phyloP scores from a whole-genome alignment of 1,140 invertebrate species.

The Neelides sp. region DNA sequence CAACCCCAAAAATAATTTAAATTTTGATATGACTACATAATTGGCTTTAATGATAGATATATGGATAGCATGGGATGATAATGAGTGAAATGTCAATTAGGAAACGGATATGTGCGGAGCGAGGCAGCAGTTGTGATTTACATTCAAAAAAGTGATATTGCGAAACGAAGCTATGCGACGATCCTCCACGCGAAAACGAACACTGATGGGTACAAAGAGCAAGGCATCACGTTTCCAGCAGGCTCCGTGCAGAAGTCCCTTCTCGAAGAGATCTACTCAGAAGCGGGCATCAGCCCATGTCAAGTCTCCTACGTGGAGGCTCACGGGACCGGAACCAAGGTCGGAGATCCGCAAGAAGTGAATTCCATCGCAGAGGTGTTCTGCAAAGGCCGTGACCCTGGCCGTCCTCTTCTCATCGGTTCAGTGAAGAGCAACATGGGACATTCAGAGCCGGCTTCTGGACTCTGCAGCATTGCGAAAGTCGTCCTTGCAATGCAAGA shows the following conservation, averaged over 20 bases:
- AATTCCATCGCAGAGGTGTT: conserved; percentile 86
- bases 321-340: conserved; percentile 46
- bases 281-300: conserved; percentile 35
- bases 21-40: too few relatives aligned
- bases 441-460: conserved; percentile 84
- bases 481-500: conserved; percentile 80
- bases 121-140: conserved; percentile 44
- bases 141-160: conserved; percentile 39
- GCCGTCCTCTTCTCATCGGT: conserved; percentile 70
- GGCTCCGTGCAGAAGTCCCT: conserved; percentile 33
- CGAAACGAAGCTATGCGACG: conserved; percentile 42
- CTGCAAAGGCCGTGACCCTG: conserved; percentile 57
- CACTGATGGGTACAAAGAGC: conserved; percentile 42
- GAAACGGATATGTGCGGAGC: conserved; percentile 34
- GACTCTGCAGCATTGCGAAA: conserved; percentile 51
- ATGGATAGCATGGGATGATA: too few relatives aligned
- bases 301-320: conserved; percentile 38
- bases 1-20: too few relatives aligned
- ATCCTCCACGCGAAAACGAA: conserved; percentile 46
- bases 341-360: conserved; percentile 88
- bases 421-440: conserved; percentile 98
- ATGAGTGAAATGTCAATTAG: too few relatives aligned
- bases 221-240: conserved; percentile 38
- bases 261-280: conserved; percentile 35
- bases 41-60: too few relatives aligned